Conservation (phyloP, 2,113 vertebrate species). For the Lasiurus cinereus region DNA sequence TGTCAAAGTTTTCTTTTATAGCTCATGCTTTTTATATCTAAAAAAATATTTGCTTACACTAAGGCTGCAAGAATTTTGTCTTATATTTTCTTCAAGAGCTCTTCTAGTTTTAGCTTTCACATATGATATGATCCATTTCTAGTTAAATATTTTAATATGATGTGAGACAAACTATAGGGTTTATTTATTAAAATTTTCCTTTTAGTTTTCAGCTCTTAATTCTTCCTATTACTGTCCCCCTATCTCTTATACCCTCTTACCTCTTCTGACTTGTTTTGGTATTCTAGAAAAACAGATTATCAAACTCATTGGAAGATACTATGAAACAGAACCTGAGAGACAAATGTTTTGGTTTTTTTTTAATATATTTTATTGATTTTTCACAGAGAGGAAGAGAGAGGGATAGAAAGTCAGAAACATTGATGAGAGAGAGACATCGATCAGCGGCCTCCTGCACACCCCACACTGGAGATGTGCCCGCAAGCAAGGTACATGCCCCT, state of each 20-base stretch:
- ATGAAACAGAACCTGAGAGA: neutral
- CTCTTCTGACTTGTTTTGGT: slow-evolving; percentile 4
- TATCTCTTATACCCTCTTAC: neutral
- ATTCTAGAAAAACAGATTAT: neutral
- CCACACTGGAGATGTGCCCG: too few species aligned
- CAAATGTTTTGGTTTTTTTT: neutral
- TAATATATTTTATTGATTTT: too few species aligned
- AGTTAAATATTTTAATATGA: neutral
- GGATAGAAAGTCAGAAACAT: too few species aligned
- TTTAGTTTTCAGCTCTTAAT: neutral
- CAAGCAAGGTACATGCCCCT: too few species aligned
- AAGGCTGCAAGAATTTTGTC: neutral
- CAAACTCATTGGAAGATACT: neutral
- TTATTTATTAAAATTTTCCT: neutral
- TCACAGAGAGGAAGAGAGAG: too few species aligned
- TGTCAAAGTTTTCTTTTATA: neutral
- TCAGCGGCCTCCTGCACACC: too few species aligned
- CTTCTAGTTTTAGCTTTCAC: neutral
- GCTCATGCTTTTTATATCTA: neutral
- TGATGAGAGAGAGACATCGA: too few species aligned
- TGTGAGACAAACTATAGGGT: neutral
- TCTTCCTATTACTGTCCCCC: neutral
- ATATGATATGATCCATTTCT: neutral
- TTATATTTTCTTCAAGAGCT: slow-evolving; percentile 21
- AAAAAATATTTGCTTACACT: neutral